Percentiles rank a stretch among this genome's conserved stretches.
Evolutionary conservation across 2,113 vertebrate genomes (phyloP).

Genomic region (Clarias batrachus): DNA sequence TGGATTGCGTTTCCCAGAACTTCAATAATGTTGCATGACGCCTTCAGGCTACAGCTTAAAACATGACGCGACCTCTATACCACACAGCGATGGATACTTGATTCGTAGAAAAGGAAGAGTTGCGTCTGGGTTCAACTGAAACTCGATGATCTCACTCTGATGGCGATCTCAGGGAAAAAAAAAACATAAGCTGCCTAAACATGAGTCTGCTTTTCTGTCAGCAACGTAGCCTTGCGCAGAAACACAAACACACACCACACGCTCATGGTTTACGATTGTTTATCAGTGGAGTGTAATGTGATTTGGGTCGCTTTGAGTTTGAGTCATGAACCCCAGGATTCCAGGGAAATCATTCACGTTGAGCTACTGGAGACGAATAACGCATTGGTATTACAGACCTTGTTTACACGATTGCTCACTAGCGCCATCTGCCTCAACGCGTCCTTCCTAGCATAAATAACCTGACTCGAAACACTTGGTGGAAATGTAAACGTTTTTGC

Average conservation of each 20-base stretch:
- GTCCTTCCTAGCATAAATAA: too few relatives aligned
- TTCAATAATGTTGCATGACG: background rate
- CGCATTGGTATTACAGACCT: background rate
- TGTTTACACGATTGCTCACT: background rate
- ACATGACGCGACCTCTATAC: background rate
- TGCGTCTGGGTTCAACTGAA: background rate
- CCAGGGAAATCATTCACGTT: background rate
- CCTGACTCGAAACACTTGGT: background rate
- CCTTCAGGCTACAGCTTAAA: slow-evolving; percentile 15
- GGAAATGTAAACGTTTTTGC: background rate
- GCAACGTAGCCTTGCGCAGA: background rate
- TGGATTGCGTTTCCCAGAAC: background rate
- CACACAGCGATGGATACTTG: background rate
- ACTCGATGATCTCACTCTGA: background rate
- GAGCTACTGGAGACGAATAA: too few relatives aligned
- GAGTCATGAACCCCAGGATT: background rate
- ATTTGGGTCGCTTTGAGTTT: background rate
- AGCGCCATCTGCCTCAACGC: background rate
- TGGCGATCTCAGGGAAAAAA: background rate
- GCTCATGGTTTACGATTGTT: background rate
- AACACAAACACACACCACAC: background rate
- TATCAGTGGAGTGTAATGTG: background rate
- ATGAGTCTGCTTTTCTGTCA: background rate
- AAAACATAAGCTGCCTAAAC: background rate
- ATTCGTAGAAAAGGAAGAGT: background rate